These are phyloP conservation scores for Cinara cedri DNA, from an alignment of 2,888 invertebrate genomes.

Conservation along the genomic window DNA sequence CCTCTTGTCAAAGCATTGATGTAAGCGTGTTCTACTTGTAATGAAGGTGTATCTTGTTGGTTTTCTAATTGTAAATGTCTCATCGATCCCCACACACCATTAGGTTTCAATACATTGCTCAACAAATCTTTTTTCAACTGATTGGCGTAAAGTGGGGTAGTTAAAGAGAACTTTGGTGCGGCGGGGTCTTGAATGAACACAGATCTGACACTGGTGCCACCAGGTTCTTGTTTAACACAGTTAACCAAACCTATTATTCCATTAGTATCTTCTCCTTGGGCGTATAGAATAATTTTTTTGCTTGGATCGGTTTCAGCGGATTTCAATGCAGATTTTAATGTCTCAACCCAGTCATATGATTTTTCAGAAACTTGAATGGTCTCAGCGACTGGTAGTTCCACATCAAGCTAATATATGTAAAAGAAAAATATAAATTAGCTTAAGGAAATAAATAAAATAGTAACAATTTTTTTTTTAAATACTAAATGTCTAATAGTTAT, in stretches of 20 bases:
- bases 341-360: conserved; percentile 80
- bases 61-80: conserved; percentile 77
- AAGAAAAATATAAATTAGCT: neutral
- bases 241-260: conserved; percentile 89
- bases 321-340: conserved; percentile 76
- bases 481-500: no score
- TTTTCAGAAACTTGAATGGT: conserved; percentile 74
- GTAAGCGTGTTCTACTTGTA: conserved; percentile 86
- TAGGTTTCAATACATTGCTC: conserved; percentile 82
- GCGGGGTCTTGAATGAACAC: conserved; percentile 73
- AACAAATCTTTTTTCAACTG: conserved; percentile 79
- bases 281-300: conserved; percentile 72
- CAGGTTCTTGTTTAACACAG: conserved; percentile 87
- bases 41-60: conserved; percentile 62
- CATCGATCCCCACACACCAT: conserved; percentile 81
- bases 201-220: conserved; percentile 71
- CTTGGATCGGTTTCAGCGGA: conserved; percentile 69
- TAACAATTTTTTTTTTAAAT: no score
- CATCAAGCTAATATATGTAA: conserved; percentile 42
- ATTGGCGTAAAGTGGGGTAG: conserved; percentile 68
- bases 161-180: conserved; percentile 69
- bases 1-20: conserved; percentile 91
- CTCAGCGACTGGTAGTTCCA: conserved; percentile 63
- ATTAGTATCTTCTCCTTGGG: conserved; percentile 71
- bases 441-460: no score